These are phyloP conservation scores for Psammodynastes pulverulentus DNA, from an alignment of 2,113 vertebrate genomes.

Conservation along the genomic window DNA sequence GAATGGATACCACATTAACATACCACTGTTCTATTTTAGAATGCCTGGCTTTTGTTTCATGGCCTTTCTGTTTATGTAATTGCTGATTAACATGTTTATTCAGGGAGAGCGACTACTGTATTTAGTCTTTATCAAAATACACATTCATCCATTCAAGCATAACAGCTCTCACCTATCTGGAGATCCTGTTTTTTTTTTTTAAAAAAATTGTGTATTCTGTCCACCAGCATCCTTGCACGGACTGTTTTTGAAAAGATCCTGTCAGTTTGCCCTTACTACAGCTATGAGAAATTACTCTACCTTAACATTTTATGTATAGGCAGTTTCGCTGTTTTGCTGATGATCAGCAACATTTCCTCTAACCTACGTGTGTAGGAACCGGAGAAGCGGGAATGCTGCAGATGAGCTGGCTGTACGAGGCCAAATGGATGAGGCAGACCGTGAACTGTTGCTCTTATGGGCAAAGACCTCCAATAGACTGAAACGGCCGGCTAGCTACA, in stretches of 20 bases:
- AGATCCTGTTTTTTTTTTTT: neutral
- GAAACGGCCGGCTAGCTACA: neutral
- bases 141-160: slow-evolving; percentile 10
- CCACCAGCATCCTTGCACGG: slow-evolving; percentile 2
- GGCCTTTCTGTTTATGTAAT: neutral
- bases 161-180: neutral
- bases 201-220: slow-evolving; percentile 1
- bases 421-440: slow-evolving; percentile 30
- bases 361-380: slow-evolving; percentile 25
- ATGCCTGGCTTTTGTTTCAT: neutral
- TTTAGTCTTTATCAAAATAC: neutral
- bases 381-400: slow-evolving; percentile 23
- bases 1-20: neutral
- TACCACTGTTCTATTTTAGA: neutral
- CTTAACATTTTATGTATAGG: slow-evolving; percentile 17
- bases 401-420: slow-evolving; percentile 33
- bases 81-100: neutral
- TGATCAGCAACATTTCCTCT: slow-evolving; percentile 27
- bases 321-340: neutral
- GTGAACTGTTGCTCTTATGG: slow-evolving; percentile 39
- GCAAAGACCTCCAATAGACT: neutral
- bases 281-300: slow-evolving; percentile 37
- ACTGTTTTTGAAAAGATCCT: slow-evolving; percentile 14
- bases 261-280: neutral
- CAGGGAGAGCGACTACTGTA: neutral